Evolutionary conservation across 2,888 invertebrate species (phyloP), one percentile per base, ranked within the genome.

Genomic region (Sisyra nigra): DNA sequence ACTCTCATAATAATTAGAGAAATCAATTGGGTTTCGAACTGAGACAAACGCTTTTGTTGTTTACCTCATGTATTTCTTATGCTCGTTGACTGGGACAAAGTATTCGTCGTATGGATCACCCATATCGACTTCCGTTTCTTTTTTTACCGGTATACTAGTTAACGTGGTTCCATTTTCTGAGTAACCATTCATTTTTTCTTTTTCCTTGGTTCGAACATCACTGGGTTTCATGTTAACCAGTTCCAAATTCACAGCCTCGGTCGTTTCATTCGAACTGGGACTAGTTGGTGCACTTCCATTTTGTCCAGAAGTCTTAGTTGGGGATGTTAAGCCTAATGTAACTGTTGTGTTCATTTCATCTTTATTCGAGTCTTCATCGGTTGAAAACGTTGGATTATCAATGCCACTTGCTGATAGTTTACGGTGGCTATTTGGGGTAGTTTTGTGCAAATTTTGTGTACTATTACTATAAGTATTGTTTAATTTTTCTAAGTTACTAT

Each of bases 21-120:
- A 24, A 24, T 24, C 24, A 24, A 24, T 24, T 24, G 24, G 24
- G 24, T 24, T 24, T 24, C 7, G 7, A 24, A n/a, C 32, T 4
- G 14, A 11, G 17, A n/a, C 9, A n/a, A 15, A 13, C 35, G 35
- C 17, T 15, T 2, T 24, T 24, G 11, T 38, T 18, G 13, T 24
- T 63, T 59, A 85, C 85, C 84, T 81, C 71, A 84, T 83, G 58
- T 79, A 84, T 65, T 86, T 86, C 57, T 79, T 74, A 61, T 84
- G 84, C 57, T 84, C 82, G 58, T 86, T 84, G 49, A 86, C 84
- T 24, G 85, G 83, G 48, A 86, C 83, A 59, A 85, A 85, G 62
- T 85, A 85, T 55, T 85, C 84, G 54, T 84, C 83, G 59, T 84
- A 83, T 4, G 80, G 79, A 58, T 80, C 80, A 30, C 72, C 69